Percentiles rank a stretch among this genome's conserved stretches.
Evolutionary conservation across 2,113 vertebrate species (phyloP).

Genomic region (Python bivittatus): DNA sequence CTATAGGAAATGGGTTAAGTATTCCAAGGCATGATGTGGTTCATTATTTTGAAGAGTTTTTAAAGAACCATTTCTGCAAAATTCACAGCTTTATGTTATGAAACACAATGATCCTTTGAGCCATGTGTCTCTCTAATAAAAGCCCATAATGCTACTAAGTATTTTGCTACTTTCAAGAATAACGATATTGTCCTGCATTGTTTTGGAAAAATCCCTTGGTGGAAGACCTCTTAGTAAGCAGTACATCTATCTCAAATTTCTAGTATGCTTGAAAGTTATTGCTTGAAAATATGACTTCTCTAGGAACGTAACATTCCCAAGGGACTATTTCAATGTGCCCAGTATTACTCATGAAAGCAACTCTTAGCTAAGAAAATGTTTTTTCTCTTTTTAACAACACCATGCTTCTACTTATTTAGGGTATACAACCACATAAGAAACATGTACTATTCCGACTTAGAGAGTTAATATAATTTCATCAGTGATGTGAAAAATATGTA

Average conservation of each 20-base stretch:
- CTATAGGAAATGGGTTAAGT: neutral
- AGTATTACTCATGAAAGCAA: slow-evolving; percentile 12
- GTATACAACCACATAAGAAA: neutral
- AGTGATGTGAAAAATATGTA: neutral
- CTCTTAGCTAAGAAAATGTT: slow-evolving; percentile 2
- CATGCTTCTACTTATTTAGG: slow-evolving; percentile 9
- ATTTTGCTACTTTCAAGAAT: neutral
- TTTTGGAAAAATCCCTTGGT: neutral
- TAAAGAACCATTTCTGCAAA: neutral
- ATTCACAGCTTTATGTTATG: neutral
- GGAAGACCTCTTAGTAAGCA: neutral
- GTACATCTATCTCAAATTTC: neutral
- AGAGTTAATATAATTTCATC: neutral
- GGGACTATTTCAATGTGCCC: neutral
- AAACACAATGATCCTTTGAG: neutral
- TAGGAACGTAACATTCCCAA: neutral
- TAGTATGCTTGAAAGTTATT: neutral
- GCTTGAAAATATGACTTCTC: neutral
- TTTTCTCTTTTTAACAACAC: neutral
- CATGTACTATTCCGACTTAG: neutral
- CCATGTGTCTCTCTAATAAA: neutral
- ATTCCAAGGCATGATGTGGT: neutral
- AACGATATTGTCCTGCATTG: neutral
- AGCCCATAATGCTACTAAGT: neutral
- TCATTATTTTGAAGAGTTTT: neutral